Evolutionary conservation across 2,113 vertebrate genomes (phyloP).

Genomic region (Brachionichthys hirsutus): DNA sequence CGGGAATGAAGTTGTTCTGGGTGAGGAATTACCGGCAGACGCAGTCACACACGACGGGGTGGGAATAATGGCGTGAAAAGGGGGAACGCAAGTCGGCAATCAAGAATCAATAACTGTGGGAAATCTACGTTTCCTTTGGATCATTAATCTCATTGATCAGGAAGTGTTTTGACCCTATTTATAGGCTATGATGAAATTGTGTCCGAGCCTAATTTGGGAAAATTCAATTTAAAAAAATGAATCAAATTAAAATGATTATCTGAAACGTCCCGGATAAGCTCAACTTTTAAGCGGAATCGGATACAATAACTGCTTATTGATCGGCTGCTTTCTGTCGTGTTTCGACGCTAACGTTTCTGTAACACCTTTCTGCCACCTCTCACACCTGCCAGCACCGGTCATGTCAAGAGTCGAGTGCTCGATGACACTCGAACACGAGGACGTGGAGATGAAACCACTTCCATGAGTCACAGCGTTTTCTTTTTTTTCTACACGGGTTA

Average conservation of each 20-base stretch:
- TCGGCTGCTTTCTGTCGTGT: neutral
- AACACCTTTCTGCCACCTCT: neutral
- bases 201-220: too few relatives aligned
- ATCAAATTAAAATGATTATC: too few relatives aligned
- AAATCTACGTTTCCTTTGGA: neutral
- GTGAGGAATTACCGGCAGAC: conserved; percentile 28
- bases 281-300: neutral
- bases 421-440: neutral
- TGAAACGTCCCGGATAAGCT: too few relatives aligned
- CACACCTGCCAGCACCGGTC: neutral
- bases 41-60: conserved; percentile 43
- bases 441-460: neutral
- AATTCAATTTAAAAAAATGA: too few relatives aligned
- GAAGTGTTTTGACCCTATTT: too few relatives aligned
- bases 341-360: neutral
- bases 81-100: too few relatives aligned
- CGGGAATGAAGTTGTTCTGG: conserved; percentile 34
- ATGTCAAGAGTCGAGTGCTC: neutral
- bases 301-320: neutral
- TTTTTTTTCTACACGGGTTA: too few relatives aligned
- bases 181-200: too few relatives aligned
- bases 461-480: neutral
- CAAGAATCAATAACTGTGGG: neutral
- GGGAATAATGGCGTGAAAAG: conserved; percentile 68
- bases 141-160: conserved; percentile 33